Base-by-base conservation (phyloP, 2,888 invertebrate species). In the Crocallis elinguaria region DNA sequence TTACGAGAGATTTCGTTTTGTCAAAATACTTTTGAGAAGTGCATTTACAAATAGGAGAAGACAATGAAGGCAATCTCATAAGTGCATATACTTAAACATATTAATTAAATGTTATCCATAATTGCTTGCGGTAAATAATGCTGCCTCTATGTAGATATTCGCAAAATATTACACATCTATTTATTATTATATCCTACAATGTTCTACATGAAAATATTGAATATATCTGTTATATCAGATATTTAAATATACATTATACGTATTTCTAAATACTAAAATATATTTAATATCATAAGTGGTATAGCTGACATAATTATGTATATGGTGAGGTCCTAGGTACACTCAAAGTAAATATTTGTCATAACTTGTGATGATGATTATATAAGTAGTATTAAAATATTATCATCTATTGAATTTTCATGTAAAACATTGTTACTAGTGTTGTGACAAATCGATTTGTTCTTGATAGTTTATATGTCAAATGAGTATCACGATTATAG, bases 141-240 rank as follows among this genome's bases (percentile, higher is more conserved):
- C 83, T 84, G 84, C 84, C 83, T 86, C 85, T 88, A 88, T 88
- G 84, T 88, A 89, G 85, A 87, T 84, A 80, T 80, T 88, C 85
- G 84, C 86, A 88, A 88, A 89, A 88, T 89, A 84, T 84, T 78
- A 87, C 72, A 82, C 74, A 76, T 86, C 80, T 88, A 84, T 64
- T 67, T 64, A 69, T 29, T 42, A 46, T 19, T 69, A 73, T 60
- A 73, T 62, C 36, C 27, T 60, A 66, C 71, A 69, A 74, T 81
- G 83, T 83, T 81, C 79, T 77, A 82, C 71, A 75, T 77, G 81
- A 76, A 79, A 79, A 76, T 64, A 57, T 53, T 37, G n/a, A 37
- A 27, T 33, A 29, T n/a, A 23, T 43, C 13, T 46, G 17, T 39
- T 16, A 35, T 43, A 50, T 27, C 14, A 33, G 30, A 36, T 13